Conservation (phyloP, 2,888 invertebrate species). For the Pomacea canaliculata region DNA sequence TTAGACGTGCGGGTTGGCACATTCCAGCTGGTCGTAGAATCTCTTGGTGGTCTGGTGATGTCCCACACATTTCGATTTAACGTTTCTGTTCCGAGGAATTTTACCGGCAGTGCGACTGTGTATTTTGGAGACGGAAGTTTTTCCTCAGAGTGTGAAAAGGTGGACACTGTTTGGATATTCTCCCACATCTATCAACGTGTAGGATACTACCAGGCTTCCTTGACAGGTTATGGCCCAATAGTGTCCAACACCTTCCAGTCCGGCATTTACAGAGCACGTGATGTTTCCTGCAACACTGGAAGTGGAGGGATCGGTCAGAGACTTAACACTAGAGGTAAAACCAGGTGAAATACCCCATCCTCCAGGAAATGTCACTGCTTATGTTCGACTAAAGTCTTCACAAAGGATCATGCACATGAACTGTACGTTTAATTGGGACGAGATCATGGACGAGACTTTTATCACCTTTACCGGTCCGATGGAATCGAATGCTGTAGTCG, state of each 20-base stretch:
- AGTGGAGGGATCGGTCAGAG: constrained; percentile 1
- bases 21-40: not conserved
- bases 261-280: not conserved
- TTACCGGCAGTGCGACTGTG: not conserved
- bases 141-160: not conserved
- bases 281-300: not conserved
- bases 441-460: not conserved
- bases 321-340: not conserved
- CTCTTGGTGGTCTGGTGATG: not conserved
- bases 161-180: not conserved
- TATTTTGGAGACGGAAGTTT: not conserved
- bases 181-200: not conserved
- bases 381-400: not conserved
- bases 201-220: not conserved
- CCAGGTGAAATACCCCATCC: not conserved
- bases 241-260: no score
- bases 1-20: constrained; percentile 2
- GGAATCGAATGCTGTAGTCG: not conserved
- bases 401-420: not conserved
- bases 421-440: constrained; percentile 2
- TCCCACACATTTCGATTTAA: not conserved
- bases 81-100: not conserved
- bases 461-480: not conserved
- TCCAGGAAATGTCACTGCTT: not conserved
- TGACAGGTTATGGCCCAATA: not conserved